A percentile compares a stretch with the other conserved stretches of the same genome.
phyloP scores from a whole-genome alignment of 1,140 invertebrate genomes.

The Aphaenogaster floridana region DNA sequence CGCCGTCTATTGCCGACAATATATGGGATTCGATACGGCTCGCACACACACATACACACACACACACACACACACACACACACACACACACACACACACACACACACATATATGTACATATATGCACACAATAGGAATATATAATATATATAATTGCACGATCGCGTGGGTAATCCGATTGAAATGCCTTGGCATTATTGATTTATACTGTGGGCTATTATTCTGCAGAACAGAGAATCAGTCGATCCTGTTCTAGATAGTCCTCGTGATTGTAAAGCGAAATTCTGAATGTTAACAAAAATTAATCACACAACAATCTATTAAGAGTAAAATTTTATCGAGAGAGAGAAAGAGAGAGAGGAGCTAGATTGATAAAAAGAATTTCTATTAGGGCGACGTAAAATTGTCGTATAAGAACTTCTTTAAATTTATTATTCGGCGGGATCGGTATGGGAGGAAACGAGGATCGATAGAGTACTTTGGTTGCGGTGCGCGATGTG shows the following conservation, averaged over 20 bases:
- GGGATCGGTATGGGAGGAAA: constrained; percentile 30
- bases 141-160: constrained; percentile 67
- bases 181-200: constrained; percentile 70
- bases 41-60: not conserved
- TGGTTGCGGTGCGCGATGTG: constrained; percentile 61
- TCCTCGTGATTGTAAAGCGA: not conserved
- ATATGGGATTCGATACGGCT: constrained; percentile 42
- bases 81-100: no score
- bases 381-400: constrained; percentile 33
- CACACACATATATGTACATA: not conserved
- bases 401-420: constrained; percentile 43
- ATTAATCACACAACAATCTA: constrained; percentile 2
- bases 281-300: constrained; percentile 14
- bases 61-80: not conserved
- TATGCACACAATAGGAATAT: constrained; percentile 40
- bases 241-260: constrained; percentile 7
- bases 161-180: constrained; percentile 57
- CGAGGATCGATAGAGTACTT: constrained; percentile 59
- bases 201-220: constrained; percentile 59
- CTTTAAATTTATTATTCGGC: constrained; percentile 64
- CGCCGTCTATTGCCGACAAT: constrained; percentile 46
- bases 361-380: not conserved
- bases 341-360: not conserved
- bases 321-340: constrained; percentile 1
- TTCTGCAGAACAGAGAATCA: constrained; percentile 16